Evolutionary conservation across 2,888 invertebrate genomes (phyloP).

Genomic region (Scaptomyza parva): DNA sequence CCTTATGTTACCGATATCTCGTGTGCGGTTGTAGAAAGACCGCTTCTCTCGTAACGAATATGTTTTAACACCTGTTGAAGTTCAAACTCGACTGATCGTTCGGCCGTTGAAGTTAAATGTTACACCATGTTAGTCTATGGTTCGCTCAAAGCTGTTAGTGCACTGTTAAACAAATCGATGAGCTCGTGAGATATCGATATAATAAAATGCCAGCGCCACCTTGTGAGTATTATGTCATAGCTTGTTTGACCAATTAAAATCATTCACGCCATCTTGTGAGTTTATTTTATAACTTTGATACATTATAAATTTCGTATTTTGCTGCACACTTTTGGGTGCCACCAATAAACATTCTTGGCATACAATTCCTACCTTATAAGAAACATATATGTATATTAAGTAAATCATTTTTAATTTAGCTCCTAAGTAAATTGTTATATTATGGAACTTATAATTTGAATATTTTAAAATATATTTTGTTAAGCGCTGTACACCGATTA

Average conservation of each 20-base stretch:
- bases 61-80: conserved; percentile 77
- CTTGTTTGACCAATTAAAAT: no score
- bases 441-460: no score
- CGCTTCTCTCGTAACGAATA: conserved; percentile 46
- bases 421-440: no score
- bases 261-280: neutral
- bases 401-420: no score
- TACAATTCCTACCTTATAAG: no score
- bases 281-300: neutral
- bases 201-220: neutral
- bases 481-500: neutral
- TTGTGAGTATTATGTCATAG: neutral
- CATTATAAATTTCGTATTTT: neutral
- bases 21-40: conserved; percentile 37
- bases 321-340: neutral
- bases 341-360: neutral
- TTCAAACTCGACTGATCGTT: conserved; percentile 69
- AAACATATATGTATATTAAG: no score
- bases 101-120: conserved; percentile 33
- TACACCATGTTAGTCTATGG: conserved; percentile 1
- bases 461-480: neutral
- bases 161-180: conserved; percentile 12
- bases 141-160: conserved; percentile 23
- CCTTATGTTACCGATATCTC: conserved; percentile 56
- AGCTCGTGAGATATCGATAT: conserved; percentile 14